Conservation (phyloP, 2,113 vertebrate species). For the Lophotis ruficrista region DNA sequence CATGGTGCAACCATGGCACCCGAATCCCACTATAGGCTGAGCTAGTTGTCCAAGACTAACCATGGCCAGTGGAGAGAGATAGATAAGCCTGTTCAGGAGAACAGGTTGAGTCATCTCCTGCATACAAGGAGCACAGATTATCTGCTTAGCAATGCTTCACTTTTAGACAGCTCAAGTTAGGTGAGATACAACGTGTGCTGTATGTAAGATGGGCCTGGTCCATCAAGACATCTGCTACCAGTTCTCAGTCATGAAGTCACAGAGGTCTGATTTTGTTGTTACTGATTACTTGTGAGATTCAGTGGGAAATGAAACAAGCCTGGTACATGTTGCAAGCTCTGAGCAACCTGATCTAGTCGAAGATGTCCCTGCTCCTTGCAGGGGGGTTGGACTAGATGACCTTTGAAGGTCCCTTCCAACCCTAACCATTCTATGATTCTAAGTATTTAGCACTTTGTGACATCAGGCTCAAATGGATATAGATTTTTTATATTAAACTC, state of each 20-base stretch:
- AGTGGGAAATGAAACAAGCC: neutral
- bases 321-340: neutral
- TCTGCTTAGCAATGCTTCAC: neutral
- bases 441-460: neutral
- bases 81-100: neutral
- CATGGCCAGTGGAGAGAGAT: neutral
- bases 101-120: neutral
- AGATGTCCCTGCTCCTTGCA: no score
- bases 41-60: neutral
- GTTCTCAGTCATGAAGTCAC: neutral
- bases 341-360: no score
- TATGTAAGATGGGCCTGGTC: neutral
- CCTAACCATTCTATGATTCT: no score
- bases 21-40: neutral
- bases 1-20: neutral
- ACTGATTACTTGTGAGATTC: neutral
- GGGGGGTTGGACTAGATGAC: no score
- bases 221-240: rapidly evolving
- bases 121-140: neutral
- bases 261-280: neutral
- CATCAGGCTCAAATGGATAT: neutral
- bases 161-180: neutral
- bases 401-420: no score
- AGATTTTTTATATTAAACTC: neutral
- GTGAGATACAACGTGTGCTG: neutral